Base-by-base conservation (phyloP, 1,140 invertebrate species). In the Orius insidiosus region DNA sequence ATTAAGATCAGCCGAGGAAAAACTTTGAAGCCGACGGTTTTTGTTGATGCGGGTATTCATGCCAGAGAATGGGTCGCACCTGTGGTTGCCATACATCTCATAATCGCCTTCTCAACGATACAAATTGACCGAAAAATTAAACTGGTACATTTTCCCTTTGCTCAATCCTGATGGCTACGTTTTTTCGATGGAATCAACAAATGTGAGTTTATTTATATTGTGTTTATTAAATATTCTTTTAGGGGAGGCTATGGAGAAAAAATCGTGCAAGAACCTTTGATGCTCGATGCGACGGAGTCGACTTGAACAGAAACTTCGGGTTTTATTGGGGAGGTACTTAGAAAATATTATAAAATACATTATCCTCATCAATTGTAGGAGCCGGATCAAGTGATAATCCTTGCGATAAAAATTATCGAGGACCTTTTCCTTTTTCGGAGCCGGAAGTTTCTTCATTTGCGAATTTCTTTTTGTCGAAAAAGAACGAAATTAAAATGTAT, bases 41-140 rank as follows among this genome's bases (percentile, higher is more conserved):
- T 78, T 54, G 61, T 79, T 18, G 76, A 78, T 40, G 74, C 69
- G 11, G 73, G 71, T 19, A 72, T 90, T 55, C 89, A 93, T 56
- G 86, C 85, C 0, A 63, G 88, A 24, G 88, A 94, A 67, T 94
- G 89, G 88, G 87, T 93, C 48, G 76, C 84, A 38, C 79, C 85
- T 2, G 85, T 87, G 0, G 80, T 81, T 0, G 78, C 83, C 7
- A 78, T 85, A 13, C 90, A 75, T 58, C 76, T 90, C 11, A 71
- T 87, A 30, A 80, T 55, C 75, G 86, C 58, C 62, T 92, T 39
- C 72, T 80, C 3, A 75, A 80, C 56, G 77, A 76, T 54, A 68
- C 76, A 18, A 69, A 68, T 65, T 83, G 13, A 67, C 76, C 9
- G 60, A 72, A 34, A 61, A 61, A 19, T 63, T 73, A 46, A 72